A percentile compares a stretch with the other conserved stretches of the same genome.
Conservation (phyloP, 35 echinoderm and acorn worm genomes). For the Diadema setosum region DNA sequence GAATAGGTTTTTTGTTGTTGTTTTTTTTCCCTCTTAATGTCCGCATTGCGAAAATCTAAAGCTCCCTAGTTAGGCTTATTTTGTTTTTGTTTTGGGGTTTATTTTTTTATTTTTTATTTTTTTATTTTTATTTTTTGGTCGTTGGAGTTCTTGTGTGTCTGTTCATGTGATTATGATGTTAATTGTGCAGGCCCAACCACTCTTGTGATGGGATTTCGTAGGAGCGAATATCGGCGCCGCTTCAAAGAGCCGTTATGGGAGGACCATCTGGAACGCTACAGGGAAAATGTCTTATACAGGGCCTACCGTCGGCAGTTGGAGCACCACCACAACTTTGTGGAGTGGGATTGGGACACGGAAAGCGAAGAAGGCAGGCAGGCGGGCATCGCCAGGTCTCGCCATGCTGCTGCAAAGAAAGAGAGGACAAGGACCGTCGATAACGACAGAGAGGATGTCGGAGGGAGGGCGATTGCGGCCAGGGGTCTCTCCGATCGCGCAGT, state of each 20-base stretch:
- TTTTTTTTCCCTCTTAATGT: too few relatives aligned
- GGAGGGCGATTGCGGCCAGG: background rate
- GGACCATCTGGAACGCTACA: conserved; percentile 26
- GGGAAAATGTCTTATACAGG: conserved; percentile 54
- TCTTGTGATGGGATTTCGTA: conserved; percentile 40
- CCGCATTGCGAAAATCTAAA: too few relatives aligned
- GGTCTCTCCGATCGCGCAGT: background rate
- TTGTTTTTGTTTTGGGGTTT: too few relatives aligned
- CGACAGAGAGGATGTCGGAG: conserved; percentile 24
- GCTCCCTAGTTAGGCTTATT: too few relatives aligned
- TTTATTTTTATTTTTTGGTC: too few relatives aligned
- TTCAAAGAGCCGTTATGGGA: conserved; percentile 42
- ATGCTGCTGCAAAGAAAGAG: background rate
- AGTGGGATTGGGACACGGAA: conserved; percentile 81
- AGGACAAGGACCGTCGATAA: background rate
- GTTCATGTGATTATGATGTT: too few relatives aligned
- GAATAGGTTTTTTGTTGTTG: too few relatives aligned
- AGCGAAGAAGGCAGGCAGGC: conserved; percentile 21
- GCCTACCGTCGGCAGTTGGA: conserved; percentile 50
- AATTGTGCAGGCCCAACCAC: too few relatives aligned
- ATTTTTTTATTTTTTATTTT: too few relatives aligned
- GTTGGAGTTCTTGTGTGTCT: too few relatives aligned
- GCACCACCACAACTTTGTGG: conserved; percentile 65
- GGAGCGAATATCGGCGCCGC: conserved; percentile 37
- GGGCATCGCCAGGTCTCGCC: background rate